Evolutionary conservation across 2,797 vertebrate genomes (phyloP), one percentile per base, ranked within the genome.

Genomic region (Alectoris magna): DNA sequence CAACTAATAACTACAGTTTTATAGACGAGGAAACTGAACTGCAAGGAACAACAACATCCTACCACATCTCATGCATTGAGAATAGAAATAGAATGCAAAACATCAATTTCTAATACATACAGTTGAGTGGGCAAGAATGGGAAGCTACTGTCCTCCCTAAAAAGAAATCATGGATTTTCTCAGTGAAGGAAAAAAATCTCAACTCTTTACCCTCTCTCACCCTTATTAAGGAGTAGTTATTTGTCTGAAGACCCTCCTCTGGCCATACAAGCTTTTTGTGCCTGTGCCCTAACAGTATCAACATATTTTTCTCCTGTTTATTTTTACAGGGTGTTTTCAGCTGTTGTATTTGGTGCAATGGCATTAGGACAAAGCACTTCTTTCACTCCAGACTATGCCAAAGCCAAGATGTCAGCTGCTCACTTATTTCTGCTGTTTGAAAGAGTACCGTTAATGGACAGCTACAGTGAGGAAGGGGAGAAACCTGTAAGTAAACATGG

Each of bases 371-470:
- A 99, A 58, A 98, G 98, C 59, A 98, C 98, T 94, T 98, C 98
- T 14, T 99, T 99, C 43, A 97, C 98, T 87, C 98, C 98, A 68
- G 98, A 98, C 97, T 99, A 99, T 6, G 98, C 98, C 24, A 99
- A 98, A 91, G 98, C 98, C 91, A 99, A 98, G 92, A 67, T 98
- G 14, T 98, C 98, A 6, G 98, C 98, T 5, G 96, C 98, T 34
- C 98, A 98, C 86, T 90, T 99, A 68, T 93, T 99, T 84, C 96
- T 97, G 97, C 96, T 99, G 74, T 97, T 99, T 66, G 97, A 98
- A 77, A 98, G 95, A 95, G 92, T 96, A 29, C 98, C 98, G 4
- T 93, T 92, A 64, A 98, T 98, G 62, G 98, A 99, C 85, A 99
- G 98, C 63, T 97, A 98, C 64, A 98, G 98, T 11, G 86, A 97